Evolutionary conservation across 2,113 vertebrate genomes (phyloP).

Genomic region (Etheostoma spectabile): DNA sequence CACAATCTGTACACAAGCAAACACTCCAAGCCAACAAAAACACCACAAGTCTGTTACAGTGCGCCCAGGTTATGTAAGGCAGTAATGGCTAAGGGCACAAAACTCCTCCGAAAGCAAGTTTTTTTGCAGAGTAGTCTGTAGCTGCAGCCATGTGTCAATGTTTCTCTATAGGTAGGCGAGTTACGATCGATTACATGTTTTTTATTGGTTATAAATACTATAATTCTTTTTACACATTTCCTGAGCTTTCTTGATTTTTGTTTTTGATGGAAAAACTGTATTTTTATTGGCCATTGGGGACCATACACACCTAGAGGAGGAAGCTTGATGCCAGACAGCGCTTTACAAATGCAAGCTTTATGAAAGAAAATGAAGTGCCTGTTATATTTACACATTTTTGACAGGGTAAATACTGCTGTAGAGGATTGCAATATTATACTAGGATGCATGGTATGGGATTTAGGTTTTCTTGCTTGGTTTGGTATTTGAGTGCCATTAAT

Average conservation of each 20-base stretch:
- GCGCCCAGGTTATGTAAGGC: neutral
- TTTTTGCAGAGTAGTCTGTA: neutral
- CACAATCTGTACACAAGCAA: neutral
- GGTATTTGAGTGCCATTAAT: constrained; percentile 11
- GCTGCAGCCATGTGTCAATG: neutral
- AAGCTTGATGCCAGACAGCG: constrained; percentile 15
- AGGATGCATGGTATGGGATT: neutral
- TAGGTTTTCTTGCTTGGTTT: neutral
- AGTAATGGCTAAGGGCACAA: neutral
- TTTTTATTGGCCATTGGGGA: constrained; percentile 30
- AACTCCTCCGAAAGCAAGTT: neutral
- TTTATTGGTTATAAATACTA: neutral
- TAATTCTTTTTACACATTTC: neutral
- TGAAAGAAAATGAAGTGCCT: constrained; percentile 28
- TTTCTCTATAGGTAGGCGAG: neutral
- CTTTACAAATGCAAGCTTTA: constrained; percentile 25
- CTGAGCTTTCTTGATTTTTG: constrained; percentile 15
- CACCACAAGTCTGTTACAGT: neutral
- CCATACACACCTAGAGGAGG: constrained; percentile 6
- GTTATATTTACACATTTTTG: constrained; percentile 22
- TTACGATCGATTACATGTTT: neutral
- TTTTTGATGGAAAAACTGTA: constrained; percentile 33
- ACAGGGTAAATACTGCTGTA: neutral
- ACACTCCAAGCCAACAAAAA: neutral
- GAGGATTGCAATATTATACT: neutral